A percentile compares a stretch with the other conserved stretches of the same genome.
phyloP scores from a whole-genome alignment of 2,797 vertebrate species.

The Macropus fuliginosus region DNA sequence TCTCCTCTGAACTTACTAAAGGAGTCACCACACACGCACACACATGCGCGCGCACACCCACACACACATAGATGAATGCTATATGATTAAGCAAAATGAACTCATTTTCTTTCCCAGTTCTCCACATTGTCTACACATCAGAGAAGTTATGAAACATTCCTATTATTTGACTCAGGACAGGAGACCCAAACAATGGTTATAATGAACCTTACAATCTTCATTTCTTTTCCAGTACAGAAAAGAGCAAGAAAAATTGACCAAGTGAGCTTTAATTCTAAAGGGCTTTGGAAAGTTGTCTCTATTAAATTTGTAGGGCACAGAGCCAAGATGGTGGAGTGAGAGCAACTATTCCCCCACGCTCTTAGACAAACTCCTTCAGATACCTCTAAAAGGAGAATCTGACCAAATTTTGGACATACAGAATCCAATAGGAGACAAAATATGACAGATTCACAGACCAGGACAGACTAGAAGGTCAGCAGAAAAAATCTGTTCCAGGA shows the following conservation, averaged over 20 bases:
- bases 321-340: too few species aligned
- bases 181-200: background rate
- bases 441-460: too few species aligned
- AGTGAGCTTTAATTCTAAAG: slow-evolving; percentile 3
- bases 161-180: slow-evolving; percentile 16
- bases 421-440: too few species aligned
- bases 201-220: background rate
- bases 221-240: slow-evolving; percentile 36
- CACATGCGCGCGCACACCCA: background rate
- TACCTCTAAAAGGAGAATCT: too few species aligned
- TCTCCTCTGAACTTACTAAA: slow-evolving; percentile 69
- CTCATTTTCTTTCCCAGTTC: slow-evolving; percentile 15
- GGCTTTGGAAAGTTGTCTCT: background rate
- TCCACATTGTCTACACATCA: background rate
- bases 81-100: background rate
- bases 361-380: too few species aligned
- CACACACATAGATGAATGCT: background rate
- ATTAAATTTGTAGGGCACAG: background rate
- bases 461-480: too few species aligned
- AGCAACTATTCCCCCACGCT: too few species aligned
- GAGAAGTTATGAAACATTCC: slow-evolving; percentile 4
- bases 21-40: background rate
- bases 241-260: background rate
- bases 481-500: too few species aligned
- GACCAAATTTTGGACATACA: too few species aligned